A percentile compares a stretch with the other conserved stretches of the same genome.
phyloP scores from a whole-genome alignment of 1,140 invertebrate genomes.

The Rhyzopertha dominica region DNA sequence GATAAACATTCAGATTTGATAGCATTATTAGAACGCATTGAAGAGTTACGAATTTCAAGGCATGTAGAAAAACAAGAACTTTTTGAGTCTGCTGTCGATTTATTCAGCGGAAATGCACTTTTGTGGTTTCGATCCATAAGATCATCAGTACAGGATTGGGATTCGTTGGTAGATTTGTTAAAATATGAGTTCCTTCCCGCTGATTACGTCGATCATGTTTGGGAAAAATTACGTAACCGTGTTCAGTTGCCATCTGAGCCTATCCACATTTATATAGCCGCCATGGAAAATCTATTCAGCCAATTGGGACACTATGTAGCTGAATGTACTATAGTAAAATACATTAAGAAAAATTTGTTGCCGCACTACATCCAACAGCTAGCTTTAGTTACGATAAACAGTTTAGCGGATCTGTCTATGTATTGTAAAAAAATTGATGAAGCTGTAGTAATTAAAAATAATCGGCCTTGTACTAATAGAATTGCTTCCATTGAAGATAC shows the following conservation, averaged over 20 bases:
- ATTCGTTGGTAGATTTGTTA: conserved; percentile 20
- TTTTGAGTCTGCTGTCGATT: conserved; percentile 22
- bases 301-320: too few relatives aligned
- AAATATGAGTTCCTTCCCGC: conserved; percentile 27
- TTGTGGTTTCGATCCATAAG: conserved; percentile 33
- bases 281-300: conserved; percentile 32
- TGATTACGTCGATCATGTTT: conserved; percentile 34
- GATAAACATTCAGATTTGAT: too few relatives aligned
- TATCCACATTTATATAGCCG: conserved; percentile 33
- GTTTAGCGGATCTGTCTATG: too few relatives aligned
- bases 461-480: too few relatives aligned
- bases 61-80: conserved; percentile 4
- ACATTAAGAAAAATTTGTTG: too few relatives aligned
- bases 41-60: conserved; percentile 2
- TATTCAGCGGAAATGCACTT: conserved; percentile 35
- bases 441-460: too few relatives aligned
- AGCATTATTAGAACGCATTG: conserved; percentile 11
- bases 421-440: too few relatives aligned
- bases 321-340: too few relatives aligned
- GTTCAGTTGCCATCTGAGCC: conserved; percentile 33
- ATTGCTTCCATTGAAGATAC: too few relatives aligned
- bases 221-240: conserved; percentile 29
- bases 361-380: too few relatives aligned
- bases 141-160: conserved; percentile 23
- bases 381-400: too few relatives aligned